phyloP scores from a whole-genome alignment of 2,797 vertebrate genomes.

The Tenualosa thibaudeaui region DNA sequence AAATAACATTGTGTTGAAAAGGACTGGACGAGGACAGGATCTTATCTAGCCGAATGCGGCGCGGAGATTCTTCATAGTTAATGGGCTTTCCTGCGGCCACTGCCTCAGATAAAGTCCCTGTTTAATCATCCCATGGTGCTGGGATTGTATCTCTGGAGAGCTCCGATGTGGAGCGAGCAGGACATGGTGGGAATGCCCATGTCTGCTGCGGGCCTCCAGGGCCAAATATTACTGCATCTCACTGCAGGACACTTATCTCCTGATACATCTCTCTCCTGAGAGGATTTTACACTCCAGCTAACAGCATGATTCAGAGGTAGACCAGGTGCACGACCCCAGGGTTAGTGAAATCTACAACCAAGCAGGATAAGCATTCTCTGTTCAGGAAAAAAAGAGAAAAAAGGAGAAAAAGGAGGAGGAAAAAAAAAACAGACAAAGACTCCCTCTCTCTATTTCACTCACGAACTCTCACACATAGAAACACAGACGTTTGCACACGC shows the following conservation, averaged over 20 bases:
- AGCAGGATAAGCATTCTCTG: slow-evolving; percentile 48
- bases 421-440: slow-evolving; percentile 53
- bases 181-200: slow-evolving; percentile 63
- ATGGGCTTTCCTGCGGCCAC: slow-evolving; percentile 33
- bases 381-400: slow-evolving; percentile 28
- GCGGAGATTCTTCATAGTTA: slow-evolving; percentile 36
- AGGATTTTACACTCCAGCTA: slow-evolving; percentile 71
- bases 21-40: background rate
- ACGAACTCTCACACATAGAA: slow-evolving; percentile 47
- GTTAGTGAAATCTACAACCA: slow-evolving; percentile 51
- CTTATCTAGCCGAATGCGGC: slow-evolving; percentile 27
- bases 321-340: slow-evolving; percentile 74
- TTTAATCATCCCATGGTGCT: slow-evolving; percentile 49
- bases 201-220: slow-evolving; percentile 66
- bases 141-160: slow-evolving; percentile 60
- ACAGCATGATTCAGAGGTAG: slow-evolving; percentile 73
- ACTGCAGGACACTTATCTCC: slow-evolving; percentile 71
- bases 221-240: slow-evolving; percentile 70
- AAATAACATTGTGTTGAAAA: background rate
- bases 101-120: slow-evolving; percentile 25
- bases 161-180: slow-evolving; percentile 51
- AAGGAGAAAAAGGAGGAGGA: slow-evolving; percentile 37
- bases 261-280: slow-evolving; percentile 65
- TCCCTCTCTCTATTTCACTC: slow-evolving; percentile 27
- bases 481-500: slow-evolving; percentile 31